Evolutionary conservation across 2,113 vertebrate genomes (phyloP).

Genomic region (Osmerus mordax): DNA sequence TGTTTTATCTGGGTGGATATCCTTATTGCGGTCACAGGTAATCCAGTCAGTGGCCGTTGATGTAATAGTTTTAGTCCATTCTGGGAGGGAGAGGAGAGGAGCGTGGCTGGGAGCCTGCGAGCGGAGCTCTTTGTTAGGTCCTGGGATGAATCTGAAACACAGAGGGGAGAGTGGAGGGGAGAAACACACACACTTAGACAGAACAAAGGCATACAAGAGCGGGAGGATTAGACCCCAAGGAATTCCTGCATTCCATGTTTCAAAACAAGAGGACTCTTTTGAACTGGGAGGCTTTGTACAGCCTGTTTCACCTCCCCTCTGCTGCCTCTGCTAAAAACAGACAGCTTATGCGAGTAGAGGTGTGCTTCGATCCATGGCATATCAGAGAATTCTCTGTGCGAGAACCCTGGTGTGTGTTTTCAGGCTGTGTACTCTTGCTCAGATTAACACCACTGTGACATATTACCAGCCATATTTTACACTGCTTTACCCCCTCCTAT

Average conservation of each 20-base stretch:
- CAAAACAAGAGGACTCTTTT: conserved; percentile 49
- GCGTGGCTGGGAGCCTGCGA: conserved; percentile 63
- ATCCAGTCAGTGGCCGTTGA: conserved; percentile 85
- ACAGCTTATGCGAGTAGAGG: conserved; percentile 21
- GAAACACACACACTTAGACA: conserved; percentile 68
- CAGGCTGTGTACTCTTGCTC: conserved; percentile 48
- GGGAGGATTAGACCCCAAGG: conserved; percentile 53
- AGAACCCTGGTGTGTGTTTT: conserved; percentile 33
- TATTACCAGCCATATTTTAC: conserved; percentile 26
- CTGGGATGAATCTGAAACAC: conserved; percentile 94
- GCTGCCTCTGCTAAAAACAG: conserved; percentile 38
- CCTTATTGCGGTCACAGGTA: conserved; percentile 76
- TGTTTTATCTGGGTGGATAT: conserved; percentile 66
- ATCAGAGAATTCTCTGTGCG: conserved; percentile 10
- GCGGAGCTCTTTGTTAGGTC: conserved; percentile 82
- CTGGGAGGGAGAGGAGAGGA: conserved; percentile 53
- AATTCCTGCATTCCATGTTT: conserved; percentile 45
- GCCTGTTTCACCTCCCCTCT: conserved; percentile 47
- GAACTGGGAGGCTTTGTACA: conserved; percentile 50
- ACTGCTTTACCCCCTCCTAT: neutral
- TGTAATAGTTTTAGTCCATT: conserved; percentile 79
- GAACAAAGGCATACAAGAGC: conserved; percentile 57
- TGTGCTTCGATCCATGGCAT: conserved; percentile 28
- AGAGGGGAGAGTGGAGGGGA: conserved; percentile 51
- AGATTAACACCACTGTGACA: conserved; percentile 17